A percentile compares a stretch with the other conserved stretches of the same genome.
phyloP scores from a whole-genome alignment of 2,888 invertebrate genomes.

The Heterodera filipjevi region DNA sequence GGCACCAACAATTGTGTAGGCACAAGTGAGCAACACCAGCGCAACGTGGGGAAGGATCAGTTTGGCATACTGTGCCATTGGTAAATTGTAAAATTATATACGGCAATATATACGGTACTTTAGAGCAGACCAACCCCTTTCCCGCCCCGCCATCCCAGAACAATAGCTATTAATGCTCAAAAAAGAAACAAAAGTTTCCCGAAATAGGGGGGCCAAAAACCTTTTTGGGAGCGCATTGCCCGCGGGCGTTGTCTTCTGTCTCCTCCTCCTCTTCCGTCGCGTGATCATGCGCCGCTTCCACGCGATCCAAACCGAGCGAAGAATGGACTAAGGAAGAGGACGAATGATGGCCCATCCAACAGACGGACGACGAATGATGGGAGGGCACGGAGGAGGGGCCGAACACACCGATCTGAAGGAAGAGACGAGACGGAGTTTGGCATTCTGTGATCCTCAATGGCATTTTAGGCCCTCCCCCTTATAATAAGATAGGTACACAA shows the following conservation, averaged over 20 bases:
- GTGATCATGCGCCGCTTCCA: background rate
- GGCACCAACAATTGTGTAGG: constrained; percentile 62
- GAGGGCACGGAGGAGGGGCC: constrained; percentile 4
- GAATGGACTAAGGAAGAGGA: background rate
- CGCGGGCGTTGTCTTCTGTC: background rate
- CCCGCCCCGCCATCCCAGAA: too few species aligned
- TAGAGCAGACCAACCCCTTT: background rate
- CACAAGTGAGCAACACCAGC: constrained; percentile 63
- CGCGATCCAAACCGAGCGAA: background rate
- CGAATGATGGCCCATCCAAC: background rate
- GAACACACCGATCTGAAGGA: constrained; percentile 4
- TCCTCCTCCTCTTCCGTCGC: background rate
- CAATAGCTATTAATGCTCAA: too few species aligned
- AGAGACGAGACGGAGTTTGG: background rate
- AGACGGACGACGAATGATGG: background rate
- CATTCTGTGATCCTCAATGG: too few species aligned
- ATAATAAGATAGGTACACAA: too few species aligned
- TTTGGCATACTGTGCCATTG: constrained; percentile 59
- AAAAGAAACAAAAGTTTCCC: too few species aligned
- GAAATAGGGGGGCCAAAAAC: background rate
- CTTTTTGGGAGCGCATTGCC: background rate
- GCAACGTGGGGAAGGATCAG: constrained; percentile 65
- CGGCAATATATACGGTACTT: background rate
- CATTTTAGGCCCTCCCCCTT: too few species aligned
- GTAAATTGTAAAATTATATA: background rate